These are phyloP conservation scores for Amphibalanus amphitrite DNA, from an alignment of 1,140 invertebrate species.

Conservation along the genomic window DNA sequence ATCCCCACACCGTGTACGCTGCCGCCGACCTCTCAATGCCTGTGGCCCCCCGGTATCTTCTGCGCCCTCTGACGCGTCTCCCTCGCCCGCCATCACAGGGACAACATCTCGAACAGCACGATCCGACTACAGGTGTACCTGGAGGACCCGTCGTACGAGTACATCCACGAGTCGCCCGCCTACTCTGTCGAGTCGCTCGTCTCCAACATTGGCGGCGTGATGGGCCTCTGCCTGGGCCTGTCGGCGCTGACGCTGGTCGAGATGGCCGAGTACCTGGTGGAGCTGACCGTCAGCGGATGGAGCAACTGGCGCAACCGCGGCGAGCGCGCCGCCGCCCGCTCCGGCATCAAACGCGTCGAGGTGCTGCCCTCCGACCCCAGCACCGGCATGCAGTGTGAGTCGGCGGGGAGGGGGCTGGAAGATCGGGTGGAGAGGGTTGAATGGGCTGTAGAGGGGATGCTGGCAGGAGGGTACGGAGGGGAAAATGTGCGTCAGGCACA, in stretches of 20 bases:
- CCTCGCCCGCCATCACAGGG: conserved; percentile 7
- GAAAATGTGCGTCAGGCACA: too few species aligned
- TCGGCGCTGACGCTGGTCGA: neutral
- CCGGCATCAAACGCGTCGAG: neutral
- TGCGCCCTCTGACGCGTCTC: neutral
- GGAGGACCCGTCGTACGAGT: conserved; percentile 12
- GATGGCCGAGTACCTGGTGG: neutral
- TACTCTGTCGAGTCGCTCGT: conserved; percentile 5
- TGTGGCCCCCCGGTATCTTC: too few species aligned
- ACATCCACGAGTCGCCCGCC: conserved; percentile 11
- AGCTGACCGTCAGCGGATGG: neutral
- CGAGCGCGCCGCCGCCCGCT: neutral
- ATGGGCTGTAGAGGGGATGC: too few species aligned
- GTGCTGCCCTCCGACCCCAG: neutral
- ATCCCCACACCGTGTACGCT: too few species aligned
- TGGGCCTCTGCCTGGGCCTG: neutral
- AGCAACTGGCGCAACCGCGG: neutral
- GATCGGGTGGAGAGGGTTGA: too few species aligned
- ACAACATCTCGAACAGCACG: conserved; percentile 5
- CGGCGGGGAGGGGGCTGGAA: too few species aligned
- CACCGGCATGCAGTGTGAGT: neutral
- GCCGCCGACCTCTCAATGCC: too few species aligned
- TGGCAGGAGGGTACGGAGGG: too few species aligned
- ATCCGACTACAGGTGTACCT: conserved; percentile 15
- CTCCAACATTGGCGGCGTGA: neutral